Base-by-base conservation (phyloP, 2,888 invertebrate species). In the Onthophagus sagittarius region DNA sequence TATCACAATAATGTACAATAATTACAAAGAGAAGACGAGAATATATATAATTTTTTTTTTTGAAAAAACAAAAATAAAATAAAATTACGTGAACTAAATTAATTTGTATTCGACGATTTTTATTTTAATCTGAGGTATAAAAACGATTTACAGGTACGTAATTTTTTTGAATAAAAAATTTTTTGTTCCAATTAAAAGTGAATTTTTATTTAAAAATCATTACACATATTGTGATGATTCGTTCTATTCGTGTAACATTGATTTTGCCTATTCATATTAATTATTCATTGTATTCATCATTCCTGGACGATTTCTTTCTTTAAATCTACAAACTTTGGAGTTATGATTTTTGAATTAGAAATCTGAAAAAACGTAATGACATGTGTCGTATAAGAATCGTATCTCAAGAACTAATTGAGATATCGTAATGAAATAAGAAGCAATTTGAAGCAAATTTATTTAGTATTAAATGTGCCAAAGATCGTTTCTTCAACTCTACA, bases 211-310 rank as follows among this genome's bases (percentile, higher is more conserved):
- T 53, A 33, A 33, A 33, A 33, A 53, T 53, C 7, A 53, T 53
- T 53, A 53, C 84, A 83, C 23, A 77, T 72, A 63, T 78, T 78
- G 65, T 83, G 82, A 63, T 75, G 76, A 71, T 78, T 75, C 5
- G 77, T 75, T 63, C 80, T 77, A 73, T 77, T 81, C 2, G 23
- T 23, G 74, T 80, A 83, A 74, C 83, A 84, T 23, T 74, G 75
- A 15, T 75, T 76, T 15, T 75, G 67, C 53, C 72, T 73, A 23
- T 23, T 23, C 23, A 23, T 77, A 69, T 78, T n/a, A n/a, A n/a
- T n/a, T 72, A 39, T 76, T 77, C 69, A 23, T 77, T 67, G 77
- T 72, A 39, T 76, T 76, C 69, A 76, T 77, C 64, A 74, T 72
- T 7, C 23, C 31, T 3, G 53, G 39, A 53, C 39, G 39, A 53